Evolutionary conservation across 1,140 invertebrate genomes (phyloP).

Genomic region (Stenopsyche tienmushanensis): DNA sequence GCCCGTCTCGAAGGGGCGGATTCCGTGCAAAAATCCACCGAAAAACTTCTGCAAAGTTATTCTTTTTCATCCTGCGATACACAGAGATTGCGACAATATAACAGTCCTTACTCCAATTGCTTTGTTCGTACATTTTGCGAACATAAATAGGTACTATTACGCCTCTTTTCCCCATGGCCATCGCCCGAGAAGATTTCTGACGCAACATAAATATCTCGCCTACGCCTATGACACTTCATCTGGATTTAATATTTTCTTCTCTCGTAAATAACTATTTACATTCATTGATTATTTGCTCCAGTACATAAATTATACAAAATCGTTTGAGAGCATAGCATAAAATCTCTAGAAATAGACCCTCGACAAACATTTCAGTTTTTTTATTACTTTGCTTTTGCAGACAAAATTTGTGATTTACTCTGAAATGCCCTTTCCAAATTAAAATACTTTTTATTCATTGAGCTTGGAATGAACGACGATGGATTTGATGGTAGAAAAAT

Average conservation of each 20-base stretch:
- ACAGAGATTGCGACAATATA: background rate
- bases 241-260: background rate
- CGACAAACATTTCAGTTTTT: no score
- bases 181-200: background rate
- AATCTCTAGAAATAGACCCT: no score
- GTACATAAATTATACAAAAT: no score
- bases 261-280: background rate
- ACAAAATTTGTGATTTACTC: background rate
- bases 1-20: background rate
- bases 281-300: background rate
- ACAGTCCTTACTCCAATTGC: no score
- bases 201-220: background rate
- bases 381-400: background rate
- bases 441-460: no score
- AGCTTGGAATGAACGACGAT: no score
- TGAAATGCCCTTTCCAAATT: background rate
- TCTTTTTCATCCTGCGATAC: background rate
- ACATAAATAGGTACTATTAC: background rate
- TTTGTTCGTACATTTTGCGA: background rate
- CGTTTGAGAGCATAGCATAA: no score
- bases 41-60: conserved; percentile 16
- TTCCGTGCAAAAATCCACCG: conserved; percentile 5
- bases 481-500: no score
- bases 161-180: background rate
- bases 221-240: background rate